Conservation (phyloP, 1,140 invertebrate species). For the Drosophila nannoptera region DNA sequence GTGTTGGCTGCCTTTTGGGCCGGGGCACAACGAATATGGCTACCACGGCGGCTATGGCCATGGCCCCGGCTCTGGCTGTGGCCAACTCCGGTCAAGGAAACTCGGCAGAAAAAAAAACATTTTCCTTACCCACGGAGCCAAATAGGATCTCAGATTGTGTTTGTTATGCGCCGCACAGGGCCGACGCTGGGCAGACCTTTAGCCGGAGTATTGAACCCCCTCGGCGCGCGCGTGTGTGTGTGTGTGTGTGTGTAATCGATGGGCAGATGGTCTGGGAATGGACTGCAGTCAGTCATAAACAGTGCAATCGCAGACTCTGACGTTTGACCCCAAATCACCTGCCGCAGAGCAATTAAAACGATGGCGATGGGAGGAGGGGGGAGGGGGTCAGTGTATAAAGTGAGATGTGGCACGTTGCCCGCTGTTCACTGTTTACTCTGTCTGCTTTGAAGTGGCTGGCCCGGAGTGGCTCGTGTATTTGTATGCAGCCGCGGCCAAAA, state of each 20-base stretch:
- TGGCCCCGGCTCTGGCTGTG: background rate
- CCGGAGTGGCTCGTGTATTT: slow-evolving; percentile 32
- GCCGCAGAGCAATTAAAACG: slow-evolving; percentile 45
- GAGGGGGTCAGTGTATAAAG: slow-evolving; percentile 29
- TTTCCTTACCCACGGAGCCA: slow-evolving; percentile 4
- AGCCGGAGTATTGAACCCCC: slow-evolving; percentile 34
- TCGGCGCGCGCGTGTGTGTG: slow-evolving; percentile 2
- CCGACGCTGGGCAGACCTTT: background rate
- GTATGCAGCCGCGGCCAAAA: slow-evolving; percentile 52
- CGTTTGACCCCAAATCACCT: slow-evolving; percentile 35
- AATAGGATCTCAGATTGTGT: slow-evolving; percentile 15
- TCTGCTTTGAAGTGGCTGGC: slow-evolving; percentile 51
- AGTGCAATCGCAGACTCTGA: slow-evolving; percentile 14
- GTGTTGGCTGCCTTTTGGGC: slow-evolving; percentile 43
- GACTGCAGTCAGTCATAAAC: slow-evolving; percentile 24
- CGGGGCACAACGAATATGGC: slow-evolving; percentile 1
- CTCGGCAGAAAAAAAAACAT: slow-evolving; percentile 9
- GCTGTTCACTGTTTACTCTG: slow-evolving; percentile 9
- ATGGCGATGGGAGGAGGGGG: too few relatives aligned
- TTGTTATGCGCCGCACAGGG: slow-evolving; percentile 35
- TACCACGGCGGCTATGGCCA: too few relatives aligned
- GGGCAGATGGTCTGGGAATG: slow-evolving; percentile 65
- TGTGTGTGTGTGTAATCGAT: slow-evolving; percentile 46
- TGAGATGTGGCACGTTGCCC: slow-evolving; percentile 55
- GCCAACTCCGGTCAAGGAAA: slow-evolving; percentile 40